Percentiles rank a stretch among this genome's conserved stretches.
Evolutionary conservation across 2,888 invertebrate species (phyloP).

Genomic region (Drosophila picticornis): DNA sequence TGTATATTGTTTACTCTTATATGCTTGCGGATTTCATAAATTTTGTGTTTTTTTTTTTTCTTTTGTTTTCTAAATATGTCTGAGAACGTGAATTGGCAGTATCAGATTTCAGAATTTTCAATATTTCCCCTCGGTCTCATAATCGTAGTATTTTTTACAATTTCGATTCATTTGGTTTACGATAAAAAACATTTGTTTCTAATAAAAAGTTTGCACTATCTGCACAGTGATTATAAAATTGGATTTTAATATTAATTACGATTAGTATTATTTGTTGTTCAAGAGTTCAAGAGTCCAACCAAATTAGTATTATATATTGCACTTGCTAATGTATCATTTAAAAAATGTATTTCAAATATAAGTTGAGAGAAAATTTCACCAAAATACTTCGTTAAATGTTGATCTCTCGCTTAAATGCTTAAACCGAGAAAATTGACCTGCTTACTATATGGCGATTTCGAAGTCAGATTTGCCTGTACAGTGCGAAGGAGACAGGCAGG

Average conservation of each 20-base stretch:
- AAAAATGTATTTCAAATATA: constrained; percentile 41
- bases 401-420: constrained; percentile 29
- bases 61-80: constrained; percentile 55
- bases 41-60: constrained; percentile 1
- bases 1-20: constrained; percentile 38
- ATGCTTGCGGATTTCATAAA: constrained; percentile 35
- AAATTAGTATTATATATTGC: constrained; percentile 37
- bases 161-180: constrained; percentile 43
- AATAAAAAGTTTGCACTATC: constrained; percentile 62
- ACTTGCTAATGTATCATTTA: constrained; percentile 39
- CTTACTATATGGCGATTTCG: constrained; percentile 26
- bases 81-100: constrained; percentile 81
- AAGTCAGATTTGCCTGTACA: constrained; percentile 14
- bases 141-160: constrained; percentile 25
- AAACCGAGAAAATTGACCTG: constrained; percentile 49
- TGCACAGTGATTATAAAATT: constrained; percentile 33
- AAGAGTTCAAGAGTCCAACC: constrained; percentile 36
- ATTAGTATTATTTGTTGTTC: constrained; percentile 38
- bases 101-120: constrained; percentile 51
- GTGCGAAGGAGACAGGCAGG: constrained; percentile 5
- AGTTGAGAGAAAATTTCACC: constrained; percentile 60
- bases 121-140: constrained; percentile 7
- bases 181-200: constrained; percentile 60
- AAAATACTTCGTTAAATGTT: constrained; percentile 68
- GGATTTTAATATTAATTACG: constrained; percentile 7